Conservation (phyloP, 2,888 invertebrate genomes). For the Oeneis ivallda region DNA sequence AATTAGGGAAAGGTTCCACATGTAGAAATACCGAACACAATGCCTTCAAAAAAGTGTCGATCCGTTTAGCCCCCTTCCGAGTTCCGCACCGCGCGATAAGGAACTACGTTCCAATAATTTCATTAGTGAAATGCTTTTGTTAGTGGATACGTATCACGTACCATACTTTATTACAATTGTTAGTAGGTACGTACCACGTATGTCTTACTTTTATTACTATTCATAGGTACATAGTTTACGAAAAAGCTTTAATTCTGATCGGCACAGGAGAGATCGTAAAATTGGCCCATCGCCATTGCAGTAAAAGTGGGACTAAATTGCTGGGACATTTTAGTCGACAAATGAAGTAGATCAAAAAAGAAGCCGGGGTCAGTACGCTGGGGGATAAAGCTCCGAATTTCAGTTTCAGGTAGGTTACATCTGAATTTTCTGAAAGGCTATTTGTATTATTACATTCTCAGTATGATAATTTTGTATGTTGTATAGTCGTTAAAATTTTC, state of each 20-base stretch:
- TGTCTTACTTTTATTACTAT: not conserved
- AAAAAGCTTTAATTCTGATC: constrained; percentile 10
- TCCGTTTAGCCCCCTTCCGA: too few relatives aligned
- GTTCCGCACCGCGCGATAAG: too few relatives aligned
- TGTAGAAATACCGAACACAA: too few relatives aligned
- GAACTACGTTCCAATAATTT: too few relatives aligned
- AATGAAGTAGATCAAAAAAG: constrained; percentile 71
- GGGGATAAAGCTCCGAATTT: constrained; percentile 14
- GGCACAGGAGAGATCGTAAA: constrained; percentile 47
- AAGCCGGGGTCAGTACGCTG: constrained; percentile 36
- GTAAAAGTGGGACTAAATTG: constrained; percentile 79
- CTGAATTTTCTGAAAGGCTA: constrained; percentile 7
- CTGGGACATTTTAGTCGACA: constrained; percentile 64
- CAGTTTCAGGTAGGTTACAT: not conserved
- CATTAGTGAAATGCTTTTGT: too few relatives aligned
- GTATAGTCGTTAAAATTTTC: too few relatives aligned
- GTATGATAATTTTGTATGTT: too few relatives aligned
- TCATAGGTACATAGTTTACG: not conserved
- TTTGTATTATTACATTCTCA: not conserved
- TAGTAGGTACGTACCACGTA: not conserved
- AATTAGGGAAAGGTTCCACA: too few relatives aligned
- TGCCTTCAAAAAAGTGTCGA: too few relatives aligned
- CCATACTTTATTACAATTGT: too few relatives aligned
- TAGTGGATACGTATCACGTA: too few relatives aligned
- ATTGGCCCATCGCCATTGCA: constrained; percentile 78